A percentile compares a stretch with the other conserved stretches of the same genome.
Evolutionary conservation across 2,888 invertebrate species (phyloP).

Genomic region (Pheosia tremula): DNA sequence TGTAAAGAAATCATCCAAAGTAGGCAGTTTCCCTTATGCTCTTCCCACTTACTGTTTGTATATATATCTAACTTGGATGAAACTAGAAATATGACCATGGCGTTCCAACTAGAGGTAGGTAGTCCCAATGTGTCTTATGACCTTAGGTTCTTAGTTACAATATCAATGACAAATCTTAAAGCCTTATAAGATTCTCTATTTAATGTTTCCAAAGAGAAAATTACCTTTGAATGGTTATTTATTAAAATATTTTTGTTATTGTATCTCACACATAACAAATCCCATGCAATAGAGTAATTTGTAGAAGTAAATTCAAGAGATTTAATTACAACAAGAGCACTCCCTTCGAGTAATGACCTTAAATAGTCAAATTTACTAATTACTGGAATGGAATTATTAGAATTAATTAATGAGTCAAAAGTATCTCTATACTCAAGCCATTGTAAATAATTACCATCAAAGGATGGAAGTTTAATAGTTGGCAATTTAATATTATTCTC

Average conservation of each 20-base stretch:
- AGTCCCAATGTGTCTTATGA: not conserved
- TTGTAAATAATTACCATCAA: too few species aligned
- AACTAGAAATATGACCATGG: not conserved
- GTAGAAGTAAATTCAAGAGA: slow-evolving; percentile 1
- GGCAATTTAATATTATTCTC: too few species aligned
- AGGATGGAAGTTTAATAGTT: too few species aligned
- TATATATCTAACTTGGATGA: not conserved
- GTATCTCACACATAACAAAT: not conserved
- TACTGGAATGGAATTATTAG: not conserved
- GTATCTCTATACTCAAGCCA: too few species aligned
- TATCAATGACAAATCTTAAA: not conserved
- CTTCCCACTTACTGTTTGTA: not conserved
- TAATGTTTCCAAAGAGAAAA: not conserved
- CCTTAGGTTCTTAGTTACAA: slow-evolving; percentile 2
- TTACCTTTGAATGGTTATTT: not conserved
- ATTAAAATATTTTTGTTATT: not conserved
- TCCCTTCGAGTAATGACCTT: too few species aligned
- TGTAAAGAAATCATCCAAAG: not conserved
- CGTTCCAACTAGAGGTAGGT: not conserved
- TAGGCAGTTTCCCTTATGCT: not conserved
- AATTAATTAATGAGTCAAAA: too few species aligned
- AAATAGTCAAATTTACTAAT: too few species aligned
- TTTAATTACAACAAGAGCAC: too few species aligned
- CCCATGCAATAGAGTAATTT: slow-evolving; percentile 5
- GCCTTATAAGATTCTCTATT: not conserved